Base-by-base conservation (phyloP, 1,140 invertebrate genomes). In the Drosophila kohkoa region DNA sequence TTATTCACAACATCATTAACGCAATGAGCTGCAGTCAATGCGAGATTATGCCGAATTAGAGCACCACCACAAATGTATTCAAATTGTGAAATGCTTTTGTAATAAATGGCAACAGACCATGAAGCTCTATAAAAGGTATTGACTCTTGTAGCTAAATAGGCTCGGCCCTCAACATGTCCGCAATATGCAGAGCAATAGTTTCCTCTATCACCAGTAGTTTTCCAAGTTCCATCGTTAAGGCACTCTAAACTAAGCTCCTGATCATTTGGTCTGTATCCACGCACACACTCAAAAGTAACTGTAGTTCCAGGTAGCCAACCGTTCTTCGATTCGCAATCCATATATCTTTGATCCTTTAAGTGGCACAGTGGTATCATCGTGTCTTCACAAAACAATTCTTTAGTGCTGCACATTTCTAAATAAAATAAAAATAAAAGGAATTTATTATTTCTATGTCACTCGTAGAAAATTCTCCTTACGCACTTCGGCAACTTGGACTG, bases 11-110 rank as follows among this genome's bases (percentile, higher is more conserved):
- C 3, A 10, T 5, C 15, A 0, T n/a, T n/a, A 67, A 71, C 38
- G 25, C 76, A 78, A 60, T 78, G 73, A 4, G 54, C 76, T 1
- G 65, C 60, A 7, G 76, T 78, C 8, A 78, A 2, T 4, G 66
- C 55, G 0, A 66, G 2, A 20, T 78, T 60, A 1, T 32, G n/a
- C 0, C 10, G 41, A 3, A 75, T 38, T 6, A 75, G n/a, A 10
- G 11, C 30, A 3, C 76, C 76, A 7, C 1, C 8, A 48, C 76
- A 76, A 8, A 0, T 3, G n/a, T 43, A 16, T 1, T 4, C 8
- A 11, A n/a, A 65, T 3, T 5, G 0, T 1, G 0, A 1, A 1
- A 3, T 4, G 1, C 43, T 8, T 1, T n/a, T 1, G 0, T 11
- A 20, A 16, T 62, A 51, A 57, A 76, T 25, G 1, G 43, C 54